Evolutionary conservation across 2,113 vertebrate genomes (phyloP).

Genomic region (Cynopterus brachyotis): DNA sequence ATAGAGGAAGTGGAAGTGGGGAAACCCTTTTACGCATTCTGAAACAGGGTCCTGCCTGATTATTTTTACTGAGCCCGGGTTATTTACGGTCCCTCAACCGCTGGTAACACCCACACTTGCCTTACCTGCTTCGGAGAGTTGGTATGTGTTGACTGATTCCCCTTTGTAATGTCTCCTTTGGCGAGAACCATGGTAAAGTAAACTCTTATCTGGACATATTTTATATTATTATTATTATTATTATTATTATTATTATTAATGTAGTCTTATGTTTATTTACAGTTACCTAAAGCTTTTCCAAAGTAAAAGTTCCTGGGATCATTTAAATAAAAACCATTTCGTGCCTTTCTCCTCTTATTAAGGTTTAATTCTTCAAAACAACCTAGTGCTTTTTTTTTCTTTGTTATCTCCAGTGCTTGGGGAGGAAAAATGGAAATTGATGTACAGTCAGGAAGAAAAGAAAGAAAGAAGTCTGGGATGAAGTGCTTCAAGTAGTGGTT

Average conservation of each 20-base stretch:
- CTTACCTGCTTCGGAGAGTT: background rate
- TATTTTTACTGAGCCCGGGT: background rate
- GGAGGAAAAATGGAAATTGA: background rate
- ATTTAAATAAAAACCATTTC: slow-evolving; percentile 3
- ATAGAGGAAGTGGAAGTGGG: background rate
- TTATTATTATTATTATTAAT: no score
- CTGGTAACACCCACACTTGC: background rate
- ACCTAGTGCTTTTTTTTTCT: background rate
- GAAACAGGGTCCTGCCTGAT: background rate
- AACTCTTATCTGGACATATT: background rate
- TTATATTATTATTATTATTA: background rate
- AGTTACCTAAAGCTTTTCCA: background rate
- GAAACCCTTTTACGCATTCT: background rate
- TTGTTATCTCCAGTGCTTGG: background rate
- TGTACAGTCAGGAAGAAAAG: background rate
- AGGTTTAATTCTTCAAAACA: background rate
- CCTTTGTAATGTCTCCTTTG: background rate
- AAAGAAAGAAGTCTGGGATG: background rate
- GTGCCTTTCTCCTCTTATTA: background rate
- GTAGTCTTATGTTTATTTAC: slow-evolving; percentile 1
- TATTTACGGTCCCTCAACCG: background rate
- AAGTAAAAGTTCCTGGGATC: background rate
- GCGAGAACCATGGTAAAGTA: background rate
- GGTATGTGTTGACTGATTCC: background rate
- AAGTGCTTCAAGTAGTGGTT: slow-evolving; percentile 38